Evolutionary conservation across 1,140 invertebrate genomes (phyloP), one percentile per base, ranked within the genome.

Genomic region (Papilio aristodemus): DNA sequence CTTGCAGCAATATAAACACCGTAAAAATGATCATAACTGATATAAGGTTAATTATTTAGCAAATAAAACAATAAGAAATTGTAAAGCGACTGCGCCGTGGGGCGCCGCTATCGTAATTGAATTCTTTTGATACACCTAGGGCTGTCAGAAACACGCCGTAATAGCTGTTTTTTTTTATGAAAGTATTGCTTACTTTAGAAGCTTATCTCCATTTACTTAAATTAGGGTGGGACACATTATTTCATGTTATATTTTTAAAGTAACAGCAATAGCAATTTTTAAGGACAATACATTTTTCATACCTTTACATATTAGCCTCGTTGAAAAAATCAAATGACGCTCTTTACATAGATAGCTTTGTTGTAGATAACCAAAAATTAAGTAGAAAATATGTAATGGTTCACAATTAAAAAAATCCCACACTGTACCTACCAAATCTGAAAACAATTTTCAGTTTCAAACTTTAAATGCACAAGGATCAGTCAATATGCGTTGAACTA

Each of bases 11-110:
- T 38, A 60, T 38, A 62, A 62, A 62, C 36, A n/a, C 4, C 27
- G 59, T 62, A 37, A 62, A 60, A 62, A 62, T 62, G n/a, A 62
- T 62, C 59, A 62, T 62, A 38, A 62, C 59, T 17, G 43, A 50
- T 50, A 50, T 50, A 50, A 50, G 17, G 6, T 4, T 62, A 62
- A 62, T 62, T 38, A 62, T 38, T 37, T 32, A 38, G 59, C 36
- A 36, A 62, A 62, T 62, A 62, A 62, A 62, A 62, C 59, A 58
- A 58, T 58, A 58, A 27, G 27, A 58, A 27, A 54, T 32, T 36
- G 9, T 57, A 57, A 57, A 58, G 7, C 7, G 27, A 32, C 19
- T 9, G 6, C 27, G 43, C 11, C 9, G 14, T 37, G 32, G 59
- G 14, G 32, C 14, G 59, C 9, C 17, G 17, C 14, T 37, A 62